These are phyloP conservation scores for Xyliphius kryptos DNA, from an alignment of 2,113 vertebrate species.

Conservation along the genomic window DNA sequence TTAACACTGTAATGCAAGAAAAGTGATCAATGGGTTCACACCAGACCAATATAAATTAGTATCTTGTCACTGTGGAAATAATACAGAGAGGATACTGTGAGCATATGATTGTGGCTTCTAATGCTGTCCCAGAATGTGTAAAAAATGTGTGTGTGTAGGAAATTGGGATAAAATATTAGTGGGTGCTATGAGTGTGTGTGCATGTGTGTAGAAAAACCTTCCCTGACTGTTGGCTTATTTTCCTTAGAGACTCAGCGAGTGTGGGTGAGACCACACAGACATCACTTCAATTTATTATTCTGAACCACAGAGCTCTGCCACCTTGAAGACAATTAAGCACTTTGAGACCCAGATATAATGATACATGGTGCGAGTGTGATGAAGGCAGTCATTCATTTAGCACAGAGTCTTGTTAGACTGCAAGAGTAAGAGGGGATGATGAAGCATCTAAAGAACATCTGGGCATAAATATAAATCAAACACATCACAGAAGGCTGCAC, in stretches of 20 bases:
- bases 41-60: conserved; percentile 31
- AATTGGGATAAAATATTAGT: not conserved
- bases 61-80: conserved; percentile 8
- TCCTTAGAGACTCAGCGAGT: conserved; percentile 56
- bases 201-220: conserved; percentile 45
- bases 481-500: conserved; percentile 42
- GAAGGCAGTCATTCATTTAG: conserved; percentile 59
- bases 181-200: not conserved
- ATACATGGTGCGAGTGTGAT: conserved; percentile 49
- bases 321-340: conserved; percentile 63
- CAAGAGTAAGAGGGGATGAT: conserved; percentile 43
- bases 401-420: conserved; percentile 58
- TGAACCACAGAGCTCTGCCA: conserved; percentile 50
- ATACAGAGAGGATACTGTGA: not conserved
- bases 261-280: conserved; percentile 60
- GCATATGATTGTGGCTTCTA: conserved; percentile 16
- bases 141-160: too few species aligned
- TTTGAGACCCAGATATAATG: too few species aligned
- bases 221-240: conserved; percentile 48
- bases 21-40: conserved; percentile 29
- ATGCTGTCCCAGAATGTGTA: conserved; percentile 7
- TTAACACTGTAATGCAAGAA: conserved; percentile 23
- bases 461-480: conserved; percentile 60
- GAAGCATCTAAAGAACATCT: conserved; percentile 63
- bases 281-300: conserved; percentile 68